Evolutionary conservation across 1,140 invertebrate species (phyloP), one percentile per base, ranked within the genome.

Genomic region (Bombus soroeensis): DNA sequence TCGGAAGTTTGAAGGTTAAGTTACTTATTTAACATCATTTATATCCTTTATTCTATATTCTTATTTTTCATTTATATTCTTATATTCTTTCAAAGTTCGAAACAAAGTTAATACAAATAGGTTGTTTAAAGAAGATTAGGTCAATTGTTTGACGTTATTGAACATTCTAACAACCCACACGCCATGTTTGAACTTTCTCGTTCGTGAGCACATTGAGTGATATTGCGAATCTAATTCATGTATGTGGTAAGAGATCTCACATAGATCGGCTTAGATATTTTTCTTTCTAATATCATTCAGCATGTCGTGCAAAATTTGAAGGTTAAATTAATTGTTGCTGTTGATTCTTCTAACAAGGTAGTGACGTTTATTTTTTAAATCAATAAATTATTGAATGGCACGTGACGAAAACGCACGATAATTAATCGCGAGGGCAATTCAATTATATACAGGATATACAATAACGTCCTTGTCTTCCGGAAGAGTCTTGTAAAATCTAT

Each of bases 361-460:
- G 25, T 15, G 53, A 59, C 53, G 53, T 77, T 62, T 10, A 32
- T 77, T 34, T 70, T 59, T 43, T 4, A 64, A 62, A 37, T 47
- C n/a, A 32, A 73, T 37, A 25, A 79, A 77, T 47, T 41, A 72
- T 32, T 43, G 64, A 62, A 34, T 34, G 39, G 13, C 37, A 53
- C 13, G 32, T 37, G 5, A 43, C 15, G 12, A 64, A 53, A n/a
- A 34, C 18, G 28, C 66, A 41, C 3, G 47, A n/a, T 73, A 79
- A 87, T 89, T 87, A 89, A 84, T 80, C 73, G 53, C 86, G 88
- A 89, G 89, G 86, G 81, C 88, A 81, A 86, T 78, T 77, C 64
- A 81, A 89, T 90, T 90, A 87, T 83, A 82, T 75, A 34, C 43
- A 81, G 70, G 82, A 84, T 37, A 87, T 22, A 57, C 75, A 66